Base-by-base conservation (phyloP, 2,113 vertebrate species). In the Heloderma charlesbogerti region DNA sequence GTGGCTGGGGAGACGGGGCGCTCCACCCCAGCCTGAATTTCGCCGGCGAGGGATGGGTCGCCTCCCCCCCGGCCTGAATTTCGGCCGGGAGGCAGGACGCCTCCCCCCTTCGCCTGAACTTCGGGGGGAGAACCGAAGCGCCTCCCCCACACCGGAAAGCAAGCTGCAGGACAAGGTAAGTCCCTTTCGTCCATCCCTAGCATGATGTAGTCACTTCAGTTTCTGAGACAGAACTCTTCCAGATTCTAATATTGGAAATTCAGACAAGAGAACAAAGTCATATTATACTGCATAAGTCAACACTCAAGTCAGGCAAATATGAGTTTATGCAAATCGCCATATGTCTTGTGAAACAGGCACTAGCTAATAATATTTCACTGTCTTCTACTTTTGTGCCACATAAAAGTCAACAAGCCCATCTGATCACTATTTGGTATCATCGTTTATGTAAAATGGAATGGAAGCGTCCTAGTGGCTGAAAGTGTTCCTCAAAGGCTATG, bases 301-400 rank as follows among this genome's bases (percentile, higher is more conserved):
- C 9, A 37, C 22, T 12, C 43, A 16, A n/a, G 45, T 51, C 89
- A 88, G 80, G 69, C 0, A 0, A 0, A 79, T 27, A 88, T 90
- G 57, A 89, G 29, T 0, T 93, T 89, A 85, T 71, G 40, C 66
- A 94, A 92, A 94, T 89, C 54, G 69, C n/a, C 6, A 18, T n/a
- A 37, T 88, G 87, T 27, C 79, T 77, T 29, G 34, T n/a, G 16
- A 88, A 86, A 60, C 1, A 91, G 82, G 60, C 29, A 92, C 93
- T 57, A 89, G 29, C 4, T 71, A 92, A 63, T 67, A 77, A 37
- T 87, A 91, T 43, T 94, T 87, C 67, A 88, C 25, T 87, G 8
- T 80, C 77, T 3, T 90, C 74, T 29, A 78, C 18, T 89, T 63
- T 0, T 88, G n/a, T 82, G 82, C 7, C 34, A 90, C n/a, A 37